Percentiles rank a stretch among this genome's conserved stretches.
These are phyloP conservation scores for Hypsopygia costalis DNA, from an alignment of 2,888 invertebrate genomes.

Conservation along the genomic window DNA sequence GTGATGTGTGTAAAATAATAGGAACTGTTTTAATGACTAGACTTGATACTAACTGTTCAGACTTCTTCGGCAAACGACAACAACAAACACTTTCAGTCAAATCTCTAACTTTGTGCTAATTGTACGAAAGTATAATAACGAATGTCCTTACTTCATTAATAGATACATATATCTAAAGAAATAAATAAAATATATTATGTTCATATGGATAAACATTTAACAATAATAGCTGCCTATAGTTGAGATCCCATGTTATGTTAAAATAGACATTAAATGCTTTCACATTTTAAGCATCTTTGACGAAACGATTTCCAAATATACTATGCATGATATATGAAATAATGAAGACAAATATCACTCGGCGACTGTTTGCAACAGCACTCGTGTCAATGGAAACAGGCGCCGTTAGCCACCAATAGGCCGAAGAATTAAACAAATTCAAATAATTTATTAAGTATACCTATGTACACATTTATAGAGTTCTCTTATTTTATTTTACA, in stretches of 20 bases:
- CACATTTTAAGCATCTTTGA: slow-evolving; percentile 33
- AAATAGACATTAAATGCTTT: slow-evolving; percentile 25
- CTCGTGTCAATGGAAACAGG: slow-evolving; percentile 19
- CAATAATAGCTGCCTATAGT: slow-evolving; percentile 66
- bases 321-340: slow-evolving; percentile 20
- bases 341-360: slow-evolving; percentile 16
- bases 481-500: slow-evolving; percentile 58
- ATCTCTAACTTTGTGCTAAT: slow-evolving; percentile 44
- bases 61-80: slow-evolving; percentile 55
- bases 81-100: slow-evolving; percentile 53
- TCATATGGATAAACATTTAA: slow-evolving; percentile 30
- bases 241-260: slow-evolving; percentile 47
- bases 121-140: slow-evolving; percentile 29
- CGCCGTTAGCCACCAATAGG: slow-evolving; percentile 52
- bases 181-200: slow-evolving; percentile 21
- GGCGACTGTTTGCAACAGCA: slow-evolving; percentile 8
- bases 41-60: slow-evolving; percentile 40
- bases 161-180: slow-evolving; percentile 24
- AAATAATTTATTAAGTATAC: slow-evolving; percentile 50
- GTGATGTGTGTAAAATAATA: background rate
- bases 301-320: slow-evolving; percentile 24
- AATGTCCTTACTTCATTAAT: slow-evolving; percentile 21
- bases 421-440: slow-evolving; percentile 57
- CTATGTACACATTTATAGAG: slow-evolving; percentile 61
- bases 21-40: slow-evolving; percentile 27